Percentiles rank a stretch among this genome's conserved stretches.
Conservation (phyloP, 2,888 invertebrate genomes). For the Corythucha ciliata region DNA sequence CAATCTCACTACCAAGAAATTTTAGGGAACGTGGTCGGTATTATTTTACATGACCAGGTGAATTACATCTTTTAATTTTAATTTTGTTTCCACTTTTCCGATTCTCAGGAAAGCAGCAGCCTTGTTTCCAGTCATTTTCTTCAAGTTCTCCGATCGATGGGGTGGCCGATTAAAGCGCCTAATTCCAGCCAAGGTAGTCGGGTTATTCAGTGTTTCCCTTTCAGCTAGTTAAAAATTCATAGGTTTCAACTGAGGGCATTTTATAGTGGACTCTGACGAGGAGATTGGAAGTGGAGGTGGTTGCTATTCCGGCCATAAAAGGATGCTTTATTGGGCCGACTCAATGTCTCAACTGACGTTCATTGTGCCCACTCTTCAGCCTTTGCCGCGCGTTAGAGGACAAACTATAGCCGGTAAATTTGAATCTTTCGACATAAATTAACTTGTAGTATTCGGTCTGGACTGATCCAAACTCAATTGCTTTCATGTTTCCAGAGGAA, state of each 20-base stretch:
- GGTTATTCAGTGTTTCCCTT: not conserved
- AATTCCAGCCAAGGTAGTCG: not conserved
- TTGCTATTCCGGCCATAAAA: conserved; percentile 71
- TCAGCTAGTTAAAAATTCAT: not conserved
- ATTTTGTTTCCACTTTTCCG: not conserved
- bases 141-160: conserved; percentile 60
- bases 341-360: conserved; percentile 90
- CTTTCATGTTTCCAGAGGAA: too few species aligned
- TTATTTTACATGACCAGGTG: not conserved
- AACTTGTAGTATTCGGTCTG: not conserved
- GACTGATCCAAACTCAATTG: not conserved
- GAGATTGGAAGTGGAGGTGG: conserved; percentile 48
- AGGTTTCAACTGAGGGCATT: not conserved
- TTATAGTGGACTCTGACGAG: conserved; percentile 10
- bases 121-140: conserved; percentile 48
- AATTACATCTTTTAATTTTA: not conserved
- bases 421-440: not conserved
- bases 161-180: conserved; percentile 52
- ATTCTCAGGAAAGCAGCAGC: conserved; percentile 36
- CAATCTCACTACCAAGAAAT: conserved; percentile 71
- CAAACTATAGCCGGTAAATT: conserved; percentile 9
- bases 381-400: conserved; percentile 20
- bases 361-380: conserved; percentile 62
- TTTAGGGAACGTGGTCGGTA: conserved; percentile 60
- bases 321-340: conserved; percentile 92